These are phyloP conservation scores for Yponomeuta malinellus DNA, from an alignment of 2,888 invertebrate genomes.

Conservation along the genomic window DNA sequence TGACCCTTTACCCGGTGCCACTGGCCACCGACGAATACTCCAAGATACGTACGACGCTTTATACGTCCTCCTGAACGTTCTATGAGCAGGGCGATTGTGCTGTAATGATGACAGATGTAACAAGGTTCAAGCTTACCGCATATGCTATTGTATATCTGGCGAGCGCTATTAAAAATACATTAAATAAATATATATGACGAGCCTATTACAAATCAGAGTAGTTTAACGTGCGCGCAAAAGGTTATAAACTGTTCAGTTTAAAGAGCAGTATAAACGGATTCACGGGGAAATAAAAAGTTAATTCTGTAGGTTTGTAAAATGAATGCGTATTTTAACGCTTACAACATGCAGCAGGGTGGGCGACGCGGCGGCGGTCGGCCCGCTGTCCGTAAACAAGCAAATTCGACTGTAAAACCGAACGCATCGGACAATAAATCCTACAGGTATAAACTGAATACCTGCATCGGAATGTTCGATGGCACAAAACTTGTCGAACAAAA, in stretches of 20 bases:
- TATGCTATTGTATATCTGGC: background rate
- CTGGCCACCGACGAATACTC: conserved; percentile 55
- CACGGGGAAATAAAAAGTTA: conserved; percentile 43
- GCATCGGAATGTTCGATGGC: conserved; percentile 4
- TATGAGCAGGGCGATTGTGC: conserved; percentile 22
- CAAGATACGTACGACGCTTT: conserved; percentile 40
- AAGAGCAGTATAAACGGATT: conserved; percentile 45
- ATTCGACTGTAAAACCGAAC: conserved; percentile 34
- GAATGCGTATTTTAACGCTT: conserved; percentile 43
- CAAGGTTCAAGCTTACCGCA: conserved; percentile 9
- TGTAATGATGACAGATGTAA: conserved; percentile 10
- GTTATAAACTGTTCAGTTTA: conserved; percentile 35
- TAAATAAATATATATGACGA: background rate
- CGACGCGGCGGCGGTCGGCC: conserved; percentile 23
- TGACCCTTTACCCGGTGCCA: conserved; percentile 50
- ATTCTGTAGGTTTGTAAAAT: conserved; percentile 41
- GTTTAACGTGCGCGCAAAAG: background rate
- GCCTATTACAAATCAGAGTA: background rate
- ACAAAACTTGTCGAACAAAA: conserved; percentile 1
- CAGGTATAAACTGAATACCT: conserved; percentile 3
- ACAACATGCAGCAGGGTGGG: conserved; percentile 30
- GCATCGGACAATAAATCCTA: conserved; percentile 12
- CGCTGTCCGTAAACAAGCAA: conserved; percentile 29
- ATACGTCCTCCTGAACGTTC: conserved; percentile 44
- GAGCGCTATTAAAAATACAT: background rate